Conservation (phyloP, 1,140 invertebrate species). For the Epicauta chinensis region DNA sequence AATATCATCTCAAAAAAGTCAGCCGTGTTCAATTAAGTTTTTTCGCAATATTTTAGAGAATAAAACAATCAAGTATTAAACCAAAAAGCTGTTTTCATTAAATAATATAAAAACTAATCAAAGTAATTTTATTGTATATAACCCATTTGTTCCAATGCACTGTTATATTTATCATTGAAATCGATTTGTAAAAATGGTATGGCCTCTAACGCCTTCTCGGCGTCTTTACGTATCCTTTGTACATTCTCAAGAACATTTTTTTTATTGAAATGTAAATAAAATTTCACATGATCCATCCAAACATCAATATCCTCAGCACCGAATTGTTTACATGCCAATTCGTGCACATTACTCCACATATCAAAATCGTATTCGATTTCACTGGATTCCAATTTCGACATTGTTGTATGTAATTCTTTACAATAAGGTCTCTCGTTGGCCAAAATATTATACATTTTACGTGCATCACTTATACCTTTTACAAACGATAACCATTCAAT, state of each 20-base stretch:
- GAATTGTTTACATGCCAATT: slow-evolving; percentile 46
- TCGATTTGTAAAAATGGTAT: too few relatives aligned
- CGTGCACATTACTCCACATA: slow-evolving; percentile 41
- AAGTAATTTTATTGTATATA: too few relatives aligned
- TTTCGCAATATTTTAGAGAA: too few relatives aligned
- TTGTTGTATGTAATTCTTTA: slow-evolving; percentile 10
- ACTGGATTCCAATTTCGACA: slow-evolving; percentile 42
- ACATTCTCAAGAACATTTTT: not conserved
- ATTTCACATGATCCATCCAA: slow-evolving; percentile 54
- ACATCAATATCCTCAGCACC: slow-evolving; percentile 47
- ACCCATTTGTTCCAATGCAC: too few relatives aligned
- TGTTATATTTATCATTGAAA: too few relatives aligned
- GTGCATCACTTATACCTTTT: slow-evolving; percentile 18
- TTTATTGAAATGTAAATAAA: slow-evolving; percentile 28
- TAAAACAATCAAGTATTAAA: too few relatives aligned
- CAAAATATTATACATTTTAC: slow-evolving; percentile 9
- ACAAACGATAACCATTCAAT: slow-evolving; percentile 25
- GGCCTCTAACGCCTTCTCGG: too few relatives aligned
- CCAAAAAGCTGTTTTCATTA: too few relatives aligned
- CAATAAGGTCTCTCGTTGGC: slow-evolving; percentile 7
- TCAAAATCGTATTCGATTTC: slow-evolving; percentile 41
- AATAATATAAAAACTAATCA: too few relatives aligned
- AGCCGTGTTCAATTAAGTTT: too few relatives aligned
- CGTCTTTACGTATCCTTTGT: too few relatives aligned
- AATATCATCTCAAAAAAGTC: too few relatives aligned